phyloP scores from a whole-genome alignment of 2,797 vertebrate genomes.

The Crypturellus tataupa region DNA sequence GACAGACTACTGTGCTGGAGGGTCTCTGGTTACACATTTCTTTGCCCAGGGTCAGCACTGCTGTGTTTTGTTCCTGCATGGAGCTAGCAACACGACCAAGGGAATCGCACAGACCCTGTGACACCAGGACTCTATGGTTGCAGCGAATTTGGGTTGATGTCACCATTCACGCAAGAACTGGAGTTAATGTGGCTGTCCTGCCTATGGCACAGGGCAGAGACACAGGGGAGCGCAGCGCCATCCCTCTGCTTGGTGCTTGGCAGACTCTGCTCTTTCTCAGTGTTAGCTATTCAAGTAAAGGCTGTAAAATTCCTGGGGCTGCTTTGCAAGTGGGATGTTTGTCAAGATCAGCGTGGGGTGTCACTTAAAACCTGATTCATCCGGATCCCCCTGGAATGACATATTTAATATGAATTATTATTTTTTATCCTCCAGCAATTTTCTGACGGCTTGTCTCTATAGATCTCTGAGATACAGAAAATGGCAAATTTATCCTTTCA shows the following conservation, averaged over 20 bases:
- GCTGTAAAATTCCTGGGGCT: background rate
- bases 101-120: background rate
- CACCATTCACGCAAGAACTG: accelerated
- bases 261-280: background rate
- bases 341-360: conserved; percentile 29
- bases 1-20: background rate
- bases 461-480: conserved; percentile 40
- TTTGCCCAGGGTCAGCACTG: background rate
- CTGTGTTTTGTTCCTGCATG: background rate
- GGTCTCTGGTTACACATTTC: background rate
- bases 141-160: background rate
- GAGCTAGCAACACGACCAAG: background rate
- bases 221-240: background rate
- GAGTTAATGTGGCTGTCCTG: background rate
- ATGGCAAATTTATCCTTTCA: conserved; percentile 29
- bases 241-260: background rate
- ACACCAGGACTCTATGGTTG: background rate
- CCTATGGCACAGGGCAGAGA: background rate
- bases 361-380: conserved; percentile 64
- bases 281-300: background rate
- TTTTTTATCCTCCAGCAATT: conserved; percentile 55
- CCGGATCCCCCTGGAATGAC: conserved; percentile 41
- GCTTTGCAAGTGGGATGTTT: conserved; percentile 41
- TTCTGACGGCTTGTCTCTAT: conserved; percentile 53
- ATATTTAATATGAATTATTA: conserved; percentile 41